These are phyloP conservation scores for Papilio polyxenes DNA, from an alignment of 1,140 invertebrate species.

Conservation along the genomic window DNA sequence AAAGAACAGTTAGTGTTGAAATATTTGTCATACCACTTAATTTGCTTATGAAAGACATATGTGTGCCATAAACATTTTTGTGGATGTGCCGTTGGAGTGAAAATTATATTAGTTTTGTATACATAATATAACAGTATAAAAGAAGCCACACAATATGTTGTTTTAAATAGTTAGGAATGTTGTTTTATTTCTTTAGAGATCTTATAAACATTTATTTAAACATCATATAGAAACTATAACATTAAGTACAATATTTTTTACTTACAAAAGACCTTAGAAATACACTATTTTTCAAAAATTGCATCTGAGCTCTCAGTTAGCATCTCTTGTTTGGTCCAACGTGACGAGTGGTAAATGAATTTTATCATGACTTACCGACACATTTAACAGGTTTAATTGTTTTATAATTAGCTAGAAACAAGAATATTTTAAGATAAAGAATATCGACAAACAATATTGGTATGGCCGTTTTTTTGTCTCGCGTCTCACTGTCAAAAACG, in stretches of 20 bases:
- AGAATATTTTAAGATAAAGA: neutral
- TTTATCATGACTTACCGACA: no score
- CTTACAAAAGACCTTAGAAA: no score
- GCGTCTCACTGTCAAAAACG: slow-evolving; percentile 33
- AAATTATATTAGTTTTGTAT: slow-evolving; percentile 5
- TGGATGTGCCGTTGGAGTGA: neutral
- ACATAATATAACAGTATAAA: neutral
- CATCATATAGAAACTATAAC: no score
- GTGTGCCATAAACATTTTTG: neutral
- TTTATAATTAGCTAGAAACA: neutral
- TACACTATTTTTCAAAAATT: no score
- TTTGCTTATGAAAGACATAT: slow-evolving; percentile 27
- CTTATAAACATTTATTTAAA: no score
- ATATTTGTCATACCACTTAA: slow-evolving; percentile 28
- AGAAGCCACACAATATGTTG: neutral
- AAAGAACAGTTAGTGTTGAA: slow-evolving; percentile 33
- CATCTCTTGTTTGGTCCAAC: no score
- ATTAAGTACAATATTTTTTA: no score
- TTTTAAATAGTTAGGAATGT: neutral
- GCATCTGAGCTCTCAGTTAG: no score
- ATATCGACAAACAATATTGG: neutral
- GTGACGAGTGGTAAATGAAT: no score
- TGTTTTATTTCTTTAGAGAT: no score
- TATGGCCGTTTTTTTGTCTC: neutral
- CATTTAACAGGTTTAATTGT: no score